phyloP scores from a whole-genome alignment of 2,888 invertebrate genomes.

The Thalpophila matura region DNA sequence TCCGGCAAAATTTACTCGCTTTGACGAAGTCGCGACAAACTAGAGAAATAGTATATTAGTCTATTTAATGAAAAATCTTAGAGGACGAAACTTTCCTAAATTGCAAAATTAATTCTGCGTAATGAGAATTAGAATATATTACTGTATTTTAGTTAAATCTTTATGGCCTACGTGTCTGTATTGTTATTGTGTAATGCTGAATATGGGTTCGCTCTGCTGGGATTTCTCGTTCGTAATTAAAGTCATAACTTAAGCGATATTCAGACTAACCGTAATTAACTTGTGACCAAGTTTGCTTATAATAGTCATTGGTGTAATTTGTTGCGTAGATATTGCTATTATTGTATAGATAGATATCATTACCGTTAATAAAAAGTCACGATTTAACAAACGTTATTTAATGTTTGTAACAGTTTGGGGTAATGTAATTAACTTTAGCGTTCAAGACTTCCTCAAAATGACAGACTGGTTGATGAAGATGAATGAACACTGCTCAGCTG shows the following conservation, averaged over 20 bases:
- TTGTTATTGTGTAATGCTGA: constrained; percentile 25
- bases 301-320: constrained; percentile 11
- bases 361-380: no score
- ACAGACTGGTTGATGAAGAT: not conserved
- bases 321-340: not conserved
- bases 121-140: not conserved
- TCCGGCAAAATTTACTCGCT: constrained; percentile 36
- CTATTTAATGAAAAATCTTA: constrained; percentile 9
- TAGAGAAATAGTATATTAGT: constrained; percentile 8
- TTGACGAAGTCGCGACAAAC: constrained; percentile 18
- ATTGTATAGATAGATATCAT: no score
- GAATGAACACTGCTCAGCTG: not conserved
- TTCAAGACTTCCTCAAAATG: not conserved
- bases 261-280: constrained; percentile 33
- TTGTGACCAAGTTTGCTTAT: constrained; percentile 29
- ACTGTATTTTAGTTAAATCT: constrained; percentile 1
- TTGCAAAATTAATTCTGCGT: constrained; percentile 9
- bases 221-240: constrained; percentile 43
- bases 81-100: not conserved
- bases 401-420: no score
- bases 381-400: no score
- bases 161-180: constrained; percentile 7
- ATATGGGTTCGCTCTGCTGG: constrained; percentile 21
- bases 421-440: no score
- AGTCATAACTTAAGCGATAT: constrained; percentile 42